phyloP scores from a whole-genome alignment of 2,113 vertebrate species.

The Gallinago media region DNA sequence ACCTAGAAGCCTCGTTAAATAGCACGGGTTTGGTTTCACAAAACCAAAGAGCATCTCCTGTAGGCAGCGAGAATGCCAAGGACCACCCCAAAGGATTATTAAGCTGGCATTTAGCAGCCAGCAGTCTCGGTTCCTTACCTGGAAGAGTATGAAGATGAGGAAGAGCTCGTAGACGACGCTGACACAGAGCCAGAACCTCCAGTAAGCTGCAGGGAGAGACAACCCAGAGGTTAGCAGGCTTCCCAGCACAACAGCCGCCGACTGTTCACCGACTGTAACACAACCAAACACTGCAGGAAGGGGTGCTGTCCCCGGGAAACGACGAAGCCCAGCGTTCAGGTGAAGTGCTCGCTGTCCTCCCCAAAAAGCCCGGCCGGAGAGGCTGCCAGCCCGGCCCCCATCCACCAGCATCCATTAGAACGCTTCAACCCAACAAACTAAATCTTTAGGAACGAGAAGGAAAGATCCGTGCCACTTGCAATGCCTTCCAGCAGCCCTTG shows the following conservation, averaged over 20 bases:
- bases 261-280: neutral
- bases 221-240: neutral
- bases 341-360: neutral
- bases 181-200: conserved; percentile 98
- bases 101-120: neutral
- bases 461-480: neutral
- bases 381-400: too few species aligned
- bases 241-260: neutral
- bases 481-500: neutral
- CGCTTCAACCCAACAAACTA: neutral
- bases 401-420: too few species aligned
- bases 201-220: conserved; percentile 85
- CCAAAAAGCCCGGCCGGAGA: neutral
- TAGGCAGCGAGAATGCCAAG: rapidly evolving
- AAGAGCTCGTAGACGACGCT: conserved; percentile 97
- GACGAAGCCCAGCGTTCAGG: neutral
- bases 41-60: neutral
- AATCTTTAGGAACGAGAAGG: neutral
- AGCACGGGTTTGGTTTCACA: neutral
- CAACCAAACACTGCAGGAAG: neutral
- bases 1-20: neutral
- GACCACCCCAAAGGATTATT: neutral
- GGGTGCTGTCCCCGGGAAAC: neutral
- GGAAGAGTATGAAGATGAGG: conserved; percentile 99
- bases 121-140: conserved; percentile 79